phyloP scores from a whole-genome alignment of 2,888 invertebrate species.

The Encarsia formosa region DNA sequence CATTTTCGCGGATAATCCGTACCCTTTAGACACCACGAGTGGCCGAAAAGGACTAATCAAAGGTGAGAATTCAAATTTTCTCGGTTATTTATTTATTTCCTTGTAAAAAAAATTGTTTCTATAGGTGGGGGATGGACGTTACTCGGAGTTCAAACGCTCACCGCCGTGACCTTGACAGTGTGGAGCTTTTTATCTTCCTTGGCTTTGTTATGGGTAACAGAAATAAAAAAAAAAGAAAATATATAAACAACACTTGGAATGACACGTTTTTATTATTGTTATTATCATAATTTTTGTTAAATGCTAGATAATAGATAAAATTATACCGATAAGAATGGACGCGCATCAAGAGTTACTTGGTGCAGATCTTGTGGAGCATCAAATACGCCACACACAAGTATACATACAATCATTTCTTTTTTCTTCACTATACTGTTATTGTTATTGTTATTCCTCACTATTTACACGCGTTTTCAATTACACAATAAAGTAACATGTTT shows the following conservation, averaged over 20 bases:
- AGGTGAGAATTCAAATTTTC: constrained; percentile 55
- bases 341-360: constrained; percentile 81
- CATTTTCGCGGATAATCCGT: constrained; percentile 80
- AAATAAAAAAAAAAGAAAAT: constrained; percentile 1
- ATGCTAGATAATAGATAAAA: constrained; percentile 61
- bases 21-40: constrained; percentile 74
- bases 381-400: constrained; percentile 69
- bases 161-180: constrained; percentile 63
- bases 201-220: constrained; percentile 64
- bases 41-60: constrained; percentile 72
- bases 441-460: background rate
- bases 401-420: background rate
- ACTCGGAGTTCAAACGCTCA: constrained; percentile 75
- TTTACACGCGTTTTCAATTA: constrained; percentile 13
- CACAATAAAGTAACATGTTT: background rate
- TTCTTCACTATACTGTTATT: background rate
- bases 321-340: constrained; percentile 81
- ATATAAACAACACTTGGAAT: no score
- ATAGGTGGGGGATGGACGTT: constrained; percentile 84
- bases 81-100: constrained; percentile 1
- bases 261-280: no score
- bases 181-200: constrained; percentile 77
- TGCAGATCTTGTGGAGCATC: constrained; percentile 85
- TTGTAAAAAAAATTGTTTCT: background rate
- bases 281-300: constrained; percentile 2